Base-by-base conservation (phyloP, 2,888 invertebrate species). In the Pyrrhia umbra region DNA sequence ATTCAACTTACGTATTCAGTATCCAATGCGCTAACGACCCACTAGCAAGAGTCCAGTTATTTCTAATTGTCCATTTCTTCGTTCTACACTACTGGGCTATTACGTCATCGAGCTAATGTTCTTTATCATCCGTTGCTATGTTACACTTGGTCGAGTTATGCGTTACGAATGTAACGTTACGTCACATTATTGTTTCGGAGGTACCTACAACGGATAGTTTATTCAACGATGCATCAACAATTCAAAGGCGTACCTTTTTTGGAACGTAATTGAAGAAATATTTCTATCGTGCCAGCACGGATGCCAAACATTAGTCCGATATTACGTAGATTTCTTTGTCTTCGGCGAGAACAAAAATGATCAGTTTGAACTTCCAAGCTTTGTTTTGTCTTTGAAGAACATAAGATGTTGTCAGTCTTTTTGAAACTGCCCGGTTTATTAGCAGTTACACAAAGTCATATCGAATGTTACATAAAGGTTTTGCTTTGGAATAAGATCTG, bases 171-270 rank as follows among this genome's bases (percentile, higher is more conserved):
- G 27, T 60, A 45, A 58, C 30, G 9, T 78, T 79, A 54, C 72
- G 68, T 71, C 58, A 66, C 27, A 21, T 50, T 47, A 70, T 70
- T 68, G 79, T 75, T 75, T 55, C 59, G 37, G 37, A 51, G 54
- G 71, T 73, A 70, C 57, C n/a, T n/a, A n/a, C n/a, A 45, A 62
- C 51, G 51, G 57, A 75, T 83, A 64, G 76, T 77, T 81, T 80
- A 84, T 84, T 83, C 81, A 83, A 51, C 54, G 62, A 65, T 69
- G 67, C 75, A 80, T 84, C 70, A 80, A 82, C 64, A 71, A 83
- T 84, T 84, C 82, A 82, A 64, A 63, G 40, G 54, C 58, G 56
- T 58, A 72, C 78, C 75, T 71, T 76, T 72, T 73, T 77, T 70
- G 46, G 62, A 52, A 34, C 37, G 60, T 64, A 70, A 73, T 77